These are phyloP conservation scores for Ormyrus nitidulus DNA, from an alignment of 2,888 invertebrate species.

Conservation along the genomic window DNA sequence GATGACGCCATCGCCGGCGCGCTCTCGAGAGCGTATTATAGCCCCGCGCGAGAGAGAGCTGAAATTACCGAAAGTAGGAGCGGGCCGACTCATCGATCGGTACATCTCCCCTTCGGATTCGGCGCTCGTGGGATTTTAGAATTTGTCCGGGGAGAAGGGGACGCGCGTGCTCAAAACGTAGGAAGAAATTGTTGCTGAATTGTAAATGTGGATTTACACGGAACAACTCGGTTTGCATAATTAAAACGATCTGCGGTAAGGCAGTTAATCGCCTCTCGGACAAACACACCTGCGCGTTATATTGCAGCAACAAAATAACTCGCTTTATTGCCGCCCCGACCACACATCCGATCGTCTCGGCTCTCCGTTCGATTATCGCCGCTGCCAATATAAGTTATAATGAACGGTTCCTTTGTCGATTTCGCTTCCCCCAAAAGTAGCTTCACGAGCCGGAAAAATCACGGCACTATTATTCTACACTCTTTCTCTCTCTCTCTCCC, in stretches of 20 bases:
- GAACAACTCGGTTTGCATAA: too few relatives aligned
- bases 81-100: slow-evolving; percentile 26
- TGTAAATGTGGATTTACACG: too few relatives aligned
- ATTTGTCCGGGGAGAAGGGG: neutral
- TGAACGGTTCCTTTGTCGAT: slow-evolving; percentile 28
- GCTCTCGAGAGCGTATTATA: neutral
- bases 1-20: slow-evolving; percentile 17
- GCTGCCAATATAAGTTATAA: slow-evolving; percentile 9
- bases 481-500: neutral
- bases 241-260: too few relatives aligned
- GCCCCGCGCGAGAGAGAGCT: neutral
- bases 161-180: too few relatives aligned
- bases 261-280: too few relatives aligned
- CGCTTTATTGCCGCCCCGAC: neutral
- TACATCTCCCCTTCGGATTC: neutral
- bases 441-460: slow-evolving; percentile 1
- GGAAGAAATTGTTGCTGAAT: too few relatives aligned
- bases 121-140: neutral
- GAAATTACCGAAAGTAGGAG: slow-evolving; percentile 41
- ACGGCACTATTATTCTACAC: neutral
- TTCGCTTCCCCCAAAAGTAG: slow-evolving; percentile 1
- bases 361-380: neutral
- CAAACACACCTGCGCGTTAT: too few relatives aligned
- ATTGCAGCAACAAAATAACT: neutral
- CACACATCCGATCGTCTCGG: neutral